A percentile compares a stretch with the other conserved stretches of the same genome.
Conservation (phyloP, 2,888 invertebrate species). For the Panorpa germanica region DNA sequence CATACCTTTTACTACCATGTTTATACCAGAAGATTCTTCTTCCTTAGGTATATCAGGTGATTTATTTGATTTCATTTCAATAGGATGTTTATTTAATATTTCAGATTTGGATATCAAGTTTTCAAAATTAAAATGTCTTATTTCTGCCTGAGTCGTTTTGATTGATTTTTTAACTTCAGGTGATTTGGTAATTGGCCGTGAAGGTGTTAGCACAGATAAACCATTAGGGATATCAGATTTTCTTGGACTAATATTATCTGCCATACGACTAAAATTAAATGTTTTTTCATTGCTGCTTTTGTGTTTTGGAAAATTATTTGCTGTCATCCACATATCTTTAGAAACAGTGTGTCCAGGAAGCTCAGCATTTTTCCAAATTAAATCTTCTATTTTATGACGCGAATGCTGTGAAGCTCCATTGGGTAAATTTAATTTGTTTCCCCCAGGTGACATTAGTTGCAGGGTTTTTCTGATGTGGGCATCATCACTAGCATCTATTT, state of each 20-base stretch:
- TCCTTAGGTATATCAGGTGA: too few relatives aligned
- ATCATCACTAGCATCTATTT: conserved; percentile 9
- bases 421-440: conserved; percentile 7
- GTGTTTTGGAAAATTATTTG: too few relatives aligned
- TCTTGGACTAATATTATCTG: conserved; percentile 21
- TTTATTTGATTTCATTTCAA: conserved; percentile 26
- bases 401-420: too few relatives aligned
- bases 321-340: too few relatives aligned
- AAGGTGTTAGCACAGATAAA: conserved; percentile 4
- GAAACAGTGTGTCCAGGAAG: too few relatives aligned
- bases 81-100: conserved; percentile 27
- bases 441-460: conserved; percentile 1
- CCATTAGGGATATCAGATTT: conserved; percentile 12
- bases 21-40: background rate
- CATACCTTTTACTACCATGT: conserved; percentile 11
- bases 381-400: conserved; percentile 12
- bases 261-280: conserved; percentile 23
- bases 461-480: conserved; percentile 2
- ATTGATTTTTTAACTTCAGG: conserved; percentile 17
- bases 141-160: conserved; percentile 16
- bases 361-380: conserved; percentile 11
- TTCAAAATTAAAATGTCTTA: conserved; percentile 29
- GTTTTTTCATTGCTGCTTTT: too few relatives aligned
- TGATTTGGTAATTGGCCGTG: conserved; percentile 18
- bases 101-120: conserved; percentile 31